Evolutionary conservation across 2,888 invertebrate genomes (phyloP).

Genomic region (Dusona sp.): DNA sequence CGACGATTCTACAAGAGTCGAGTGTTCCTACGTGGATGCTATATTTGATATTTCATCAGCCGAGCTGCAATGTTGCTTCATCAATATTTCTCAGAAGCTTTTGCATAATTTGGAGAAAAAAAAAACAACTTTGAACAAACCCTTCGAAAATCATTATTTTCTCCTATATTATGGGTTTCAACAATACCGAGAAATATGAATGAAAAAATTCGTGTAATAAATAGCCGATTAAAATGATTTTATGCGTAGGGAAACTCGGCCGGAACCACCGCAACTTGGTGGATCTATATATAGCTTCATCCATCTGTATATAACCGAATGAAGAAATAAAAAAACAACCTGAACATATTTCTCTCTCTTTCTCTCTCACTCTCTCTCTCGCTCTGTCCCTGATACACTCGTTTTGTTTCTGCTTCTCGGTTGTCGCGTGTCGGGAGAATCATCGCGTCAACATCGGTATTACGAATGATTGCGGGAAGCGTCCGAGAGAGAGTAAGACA

Average conservation of each 20-base stretch:
- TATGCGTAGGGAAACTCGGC: neutral
- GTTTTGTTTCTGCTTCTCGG: neutral
- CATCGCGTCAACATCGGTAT: conserved; percentile 48
- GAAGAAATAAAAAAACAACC: conserved; percentile 5
- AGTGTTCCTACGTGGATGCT: neutral
- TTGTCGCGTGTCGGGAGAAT: conserved; percentile 34
- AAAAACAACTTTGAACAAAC: neutral
- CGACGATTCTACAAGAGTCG: neutral
- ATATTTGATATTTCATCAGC: conserved; percentile 27
- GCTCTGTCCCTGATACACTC: neutral
- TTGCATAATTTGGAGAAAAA: neutral
- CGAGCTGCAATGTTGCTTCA: neutral
- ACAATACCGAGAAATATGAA: neutral
- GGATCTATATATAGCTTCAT: neutral
- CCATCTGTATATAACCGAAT: neutral
- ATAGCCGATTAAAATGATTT: neutral
- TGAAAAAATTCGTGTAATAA: neutral
- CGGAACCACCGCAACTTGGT: conserved; percentile 1
- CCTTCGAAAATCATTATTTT: neutral
- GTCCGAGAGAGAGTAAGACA: conserved; percentile 14
- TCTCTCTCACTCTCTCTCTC: too few relatives aligned
- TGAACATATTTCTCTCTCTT: neutral
- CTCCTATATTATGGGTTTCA: neutral
- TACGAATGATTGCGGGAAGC: conserved; percentile 3
- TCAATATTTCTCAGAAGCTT: neutral